Base-by-base conservation (phyloP, 2,888 invertebrate species). In the Pheosia gnoma region DNA sequence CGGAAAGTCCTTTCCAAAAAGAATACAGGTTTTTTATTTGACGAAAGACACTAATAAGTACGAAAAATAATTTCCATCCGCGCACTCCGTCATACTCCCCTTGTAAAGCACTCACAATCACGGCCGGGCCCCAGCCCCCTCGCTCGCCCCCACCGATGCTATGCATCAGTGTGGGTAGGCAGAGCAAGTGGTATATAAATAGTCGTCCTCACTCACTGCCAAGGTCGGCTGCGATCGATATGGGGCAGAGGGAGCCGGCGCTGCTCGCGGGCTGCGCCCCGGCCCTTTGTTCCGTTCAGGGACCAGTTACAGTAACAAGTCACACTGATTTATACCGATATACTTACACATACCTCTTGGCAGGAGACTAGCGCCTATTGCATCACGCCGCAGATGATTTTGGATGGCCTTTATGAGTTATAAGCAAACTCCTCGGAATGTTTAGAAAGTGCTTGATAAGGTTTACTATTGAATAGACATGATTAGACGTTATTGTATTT, bases 201-300 rank as follows among this genome's bases (percentile, higher is more conserved):
- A 81, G 80, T 65, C 70, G 79, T 71, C 83, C 83, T 81, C 75
- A 76, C 79, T 83, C 84, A 85, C 75, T 83, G 85, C 82, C 85
- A 85, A 84, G 84, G 84, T 83, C 82, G 82, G 59, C 51, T 58
- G 53, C 63, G 80, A 77, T 83, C 75, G 75, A 75, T 75, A 57
- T n/a, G 45, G 57, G 57, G 43, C 25, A 25, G 43, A 10, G 45
- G 57, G 56, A 43, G 63, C 49, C 9, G 10, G 49, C 9, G 39
- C 45, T 13, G 53, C 13, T 51, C 36, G 9, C 43, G 58, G 38
- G 41, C 57, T 52, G 53, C 38, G 43, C 43, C 43, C 1, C 57
- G 51, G 25, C 25, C 51, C 51, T 52, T 52, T 52, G 36, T 52
- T 52, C 52, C 10, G 9, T 6, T 47, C 39, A 11, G 47, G n/a